Percentiles rank a stretch among this genome's conserved stretches.
phyloP scores from a whole-genome alignment of 2,888 invertebrate genomes.

The Fragum whitleyi region DNA sequence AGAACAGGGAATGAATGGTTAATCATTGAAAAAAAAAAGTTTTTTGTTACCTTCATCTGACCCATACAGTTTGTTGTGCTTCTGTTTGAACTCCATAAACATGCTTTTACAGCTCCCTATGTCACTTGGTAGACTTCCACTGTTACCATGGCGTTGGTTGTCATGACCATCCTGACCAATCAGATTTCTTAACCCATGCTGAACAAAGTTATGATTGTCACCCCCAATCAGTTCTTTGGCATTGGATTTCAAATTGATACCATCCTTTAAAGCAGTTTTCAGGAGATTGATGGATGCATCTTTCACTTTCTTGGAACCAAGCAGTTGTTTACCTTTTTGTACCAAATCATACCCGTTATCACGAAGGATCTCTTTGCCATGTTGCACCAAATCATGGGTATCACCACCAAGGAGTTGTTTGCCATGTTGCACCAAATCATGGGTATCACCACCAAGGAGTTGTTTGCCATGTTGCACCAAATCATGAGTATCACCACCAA shows the following conservation, averaged over 20 bases:
- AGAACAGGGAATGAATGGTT: no score
- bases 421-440: slow-evolving; percentile 43
- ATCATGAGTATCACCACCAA: slow-evolving; percentile 53
- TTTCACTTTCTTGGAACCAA: slow-evolving; percentile 51
- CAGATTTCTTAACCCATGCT: slow-evolving; percentile 33
- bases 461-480: slow-evolving; percentile 43
- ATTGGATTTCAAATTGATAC: slow-evolving; percentile 36
- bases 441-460: slow-evolving; percentile 54
- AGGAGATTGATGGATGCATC: slow-evolving; percentile 37
- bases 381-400: slow-evolving; percentile 34
- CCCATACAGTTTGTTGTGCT: slow-evolving; percentile 86
- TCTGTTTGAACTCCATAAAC: slow-evolving; percentile 85
- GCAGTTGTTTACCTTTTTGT: slow-evolving; percentile 40
- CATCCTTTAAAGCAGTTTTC: slow-evolving; percentile 26
- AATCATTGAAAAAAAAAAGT: no score
- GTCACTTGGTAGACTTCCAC: neutral
- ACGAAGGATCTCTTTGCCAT: slow-evolving; percentile 48
- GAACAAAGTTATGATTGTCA: slow-evolving; percentile 32
- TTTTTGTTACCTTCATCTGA: neutral
- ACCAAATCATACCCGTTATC: slow-evolving; percentile 46
- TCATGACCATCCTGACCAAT: slow-evolving; percentile 62
- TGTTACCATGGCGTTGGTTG: slow-evolving; percentile 30
- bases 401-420: slow-evolving; percentile 31
- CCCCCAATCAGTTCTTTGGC: slow-evolving; percentile 53
- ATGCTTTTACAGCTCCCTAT: slow-evolving; percentile 46